Conservation (phyloP, 2,888 invertebrate genomes). For the Osmoderma eremita region DNA sequence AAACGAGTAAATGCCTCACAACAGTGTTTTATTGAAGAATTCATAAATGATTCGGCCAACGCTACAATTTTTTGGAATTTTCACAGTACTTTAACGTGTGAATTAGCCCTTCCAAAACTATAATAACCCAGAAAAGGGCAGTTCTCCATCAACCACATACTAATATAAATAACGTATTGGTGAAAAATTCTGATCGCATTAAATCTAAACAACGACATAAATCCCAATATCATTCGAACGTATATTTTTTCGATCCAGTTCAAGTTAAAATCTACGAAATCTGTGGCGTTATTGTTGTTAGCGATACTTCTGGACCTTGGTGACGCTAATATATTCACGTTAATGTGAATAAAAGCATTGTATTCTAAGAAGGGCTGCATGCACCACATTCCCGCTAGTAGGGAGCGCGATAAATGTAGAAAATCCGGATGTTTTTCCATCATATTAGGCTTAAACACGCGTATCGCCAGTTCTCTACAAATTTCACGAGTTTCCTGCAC, state of each 20-base stretch:
- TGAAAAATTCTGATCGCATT: conserved; percentile 68
- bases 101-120: conserved; percentile 66
- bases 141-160: conserved; percentile 71
- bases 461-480: conserved; percentile 69
- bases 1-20: no score
- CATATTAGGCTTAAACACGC: conserved; percentile 72
- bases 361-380: conserved; percentile 73
- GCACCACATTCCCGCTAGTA: conserved; percentile 77
- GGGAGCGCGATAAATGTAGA: conserved; percentile 70
- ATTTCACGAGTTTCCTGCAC: conserved; percentile 72
- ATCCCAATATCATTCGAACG: conserved; percentile 22
- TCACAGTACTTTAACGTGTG: conserved; percentile 11
- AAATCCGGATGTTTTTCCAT: conserved; percentile 71
- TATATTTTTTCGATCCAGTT: conserved; percentile 35
- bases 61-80: no score
- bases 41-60: no score
- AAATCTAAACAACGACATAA: conserved; percentile 54
- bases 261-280: conserved; percentile 26
- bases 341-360: conserved; percentile 66
- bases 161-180: conserved; percentile 70
- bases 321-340: conserved; percentile 47
- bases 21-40: no score
- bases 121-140: conserved; percentile 77
- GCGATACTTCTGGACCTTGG: conserved; percentile 23
- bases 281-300: conserved; percentile 42